Conservation (phyloP, 2,888 invertebrate genomes). For the Oxystoma pomonae region DNA sequence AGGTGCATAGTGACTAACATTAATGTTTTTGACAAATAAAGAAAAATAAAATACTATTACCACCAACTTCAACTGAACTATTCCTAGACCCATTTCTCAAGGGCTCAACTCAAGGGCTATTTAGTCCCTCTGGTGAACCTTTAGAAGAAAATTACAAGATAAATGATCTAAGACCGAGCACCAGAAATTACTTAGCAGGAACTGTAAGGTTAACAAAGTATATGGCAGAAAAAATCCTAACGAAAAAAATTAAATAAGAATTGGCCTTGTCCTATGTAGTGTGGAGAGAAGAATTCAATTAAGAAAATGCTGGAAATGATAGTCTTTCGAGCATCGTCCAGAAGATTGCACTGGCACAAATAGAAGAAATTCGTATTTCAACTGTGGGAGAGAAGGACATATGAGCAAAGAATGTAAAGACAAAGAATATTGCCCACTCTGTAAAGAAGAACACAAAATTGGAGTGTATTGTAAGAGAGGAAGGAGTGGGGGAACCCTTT, state of each 20-base stretch:
- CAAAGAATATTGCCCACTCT: constrained; percentile 1
- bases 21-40: no score
- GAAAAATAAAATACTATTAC: no score
- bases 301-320: constrained; percentile 15
- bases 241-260: neutral
- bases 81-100: no score
- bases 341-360: constrained; percentile 10
- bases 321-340: constrained; percentile 11
- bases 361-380: no score
- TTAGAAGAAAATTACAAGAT: neutral
- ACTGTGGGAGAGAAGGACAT: no score
- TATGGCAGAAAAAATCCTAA: neutral
- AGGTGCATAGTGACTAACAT: no score
- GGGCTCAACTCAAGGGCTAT: no score
- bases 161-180: neutral
- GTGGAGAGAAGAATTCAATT: constrained; percentile 7
- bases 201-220: neutral
- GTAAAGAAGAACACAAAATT: constrained; percentile 4
- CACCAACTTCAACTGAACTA: no score
- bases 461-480: neutral
- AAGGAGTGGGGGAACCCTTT: neutral
- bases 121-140: no score
- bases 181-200: neutral
- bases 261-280: constrained; percentile 14
- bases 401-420: constrained; percentile 5